Base-by-base conservation (phyloP, 2,888 invertebrate genomes). In the Sinelater perroti region DNA sequence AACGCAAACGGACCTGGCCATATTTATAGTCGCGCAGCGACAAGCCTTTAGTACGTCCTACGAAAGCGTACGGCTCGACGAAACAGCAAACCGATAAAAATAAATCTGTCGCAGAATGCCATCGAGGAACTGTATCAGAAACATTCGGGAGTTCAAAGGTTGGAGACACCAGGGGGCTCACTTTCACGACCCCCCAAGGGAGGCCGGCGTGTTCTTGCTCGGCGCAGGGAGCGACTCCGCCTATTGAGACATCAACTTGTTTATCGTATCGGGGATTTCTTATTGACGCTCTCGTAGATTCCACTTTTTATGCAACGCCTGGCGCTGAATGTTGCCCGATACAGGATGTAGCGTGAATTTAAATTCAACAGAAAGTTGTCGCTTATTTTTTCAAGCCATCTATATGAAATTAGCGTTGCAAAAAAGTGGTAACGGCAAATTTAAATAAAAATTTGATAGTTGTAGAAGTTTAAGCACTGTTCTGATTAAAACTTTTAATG, bases 131-230 rank as follows among this genome's bases (percentile, higher is more conserved):
- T 51, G 26, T 51, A 51, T 51, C 51, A 51, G 30, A 40, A 30
- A 36, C 40, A 30, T 51, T 51, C 51, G 52, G 52, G 52, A 49
- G 44, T 52, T 44, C 52, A 52, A 52, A 52, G 52, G 52, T 52
- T 44, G 42, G 16, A 8, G 21, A 45, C 24, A 18, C 46, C 26
- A 30, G 38, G 17, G 46, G 38, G 21, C 53, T 26, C 54, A 54
- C 54, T 46, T 54, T 44, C 44, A 44, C 44, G 52, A 33, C 31
- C 46, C 46, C 54, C 38, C 38, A 13, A 11, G 38, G 31, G 38
- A 30, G 38, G 21, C 11, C 20, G 21, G 30, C 16, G 28, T 47
- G 46, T 38, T 38, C 21, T 54, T 21, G 44, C 40, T 7, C 30
- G 47, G 8, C 47, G 36, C 26, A 28, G 38, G 50, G 50, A 35